These are phyloP conservation scores for Leuciscus idus DNA, from an alignment of 2,113 vertebrate species.

Conservation along the genomic window DNA sequence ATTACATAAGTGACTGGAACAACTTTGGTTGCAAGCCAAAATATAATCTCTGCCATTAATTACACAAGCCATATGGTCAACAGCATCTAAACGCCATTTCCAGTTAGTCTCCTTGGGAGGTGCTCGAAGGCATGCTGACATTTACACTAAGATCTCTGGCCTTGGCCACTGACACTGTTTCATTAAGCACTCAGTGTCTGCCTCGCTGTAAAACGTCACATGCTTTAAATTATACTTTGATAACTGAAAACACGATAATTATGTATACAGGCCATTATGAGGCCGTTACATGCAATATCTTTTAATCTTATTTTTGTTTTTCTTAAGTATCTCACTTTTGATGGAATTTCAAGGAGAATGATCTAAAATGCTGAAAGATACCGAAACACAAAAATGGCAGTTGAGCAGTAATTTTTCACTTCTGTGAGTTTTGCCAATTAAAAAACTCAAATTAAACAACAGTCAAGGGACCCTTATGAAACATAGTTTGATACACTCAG, in stretches of 20 bases:
- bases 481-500: neutral
- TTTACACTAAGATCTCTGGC: conserved; percentile 70
- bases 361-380: neutral
- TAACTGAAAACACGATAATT: conserved; percentile 19
- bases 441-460: neutral
- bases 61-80: conserved; percentile 80
- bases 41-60: conserved; percentile 78
- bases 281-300: conserved; percentile 5
- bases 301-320: neutral
- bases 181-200: neutral
- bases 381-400: neutral
- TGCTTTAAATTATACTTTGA: conserved; percentile 25
- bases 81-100: conserved; percentile 73
- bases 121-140: conserved; percentile 75
- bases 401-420: neutral
- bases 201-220: conserved; percentile 23
- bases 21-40: conserved; percentile 72
- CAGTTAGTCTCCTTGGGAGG: conserved; percentile 72
- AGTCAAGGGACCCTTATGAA: neutral
- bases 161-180: conserved; percentile 50
- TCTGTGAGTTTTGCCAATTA: neutral
- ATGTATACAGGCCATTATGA: conserved; percentile 4
- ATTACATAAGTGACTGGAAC: conserved; percentile 70
- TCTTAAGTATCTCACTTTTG: neutral
- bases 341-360: neutral